Conservation (phyloP, 2,113 vertebrate species). For the Solea solea region DNA sequence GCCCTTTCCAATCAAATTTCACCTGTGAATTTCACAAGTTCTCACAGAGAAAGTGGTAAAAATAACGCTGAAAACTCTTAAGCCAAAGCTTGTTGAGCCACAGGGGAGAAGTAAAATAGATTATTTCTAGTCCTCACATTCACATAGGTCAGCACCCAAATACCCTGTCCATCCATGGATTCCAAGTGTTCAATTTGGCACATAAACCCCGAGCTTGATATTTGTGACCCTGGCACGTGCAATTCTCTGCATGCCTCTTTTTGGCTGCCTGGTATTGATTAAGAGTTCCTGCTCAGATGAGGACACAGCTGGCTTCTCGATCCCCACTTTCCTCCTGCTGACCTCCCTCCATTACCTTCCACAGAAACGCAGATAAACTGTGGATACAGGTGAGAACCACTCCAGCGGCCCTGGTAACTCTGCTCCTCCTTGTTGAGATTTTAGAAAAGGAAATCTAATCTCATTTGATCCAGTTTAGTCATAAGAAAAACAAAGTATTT, state of each 20-base stretch:
- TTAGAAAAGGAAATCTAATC: too few relatives aligned
- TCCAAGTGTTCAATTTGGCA: constrained; percentile 55
- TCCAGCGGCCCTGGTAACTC: neutral
- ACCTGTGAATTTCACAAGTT: neutral
- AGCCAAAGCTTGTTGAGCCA: neutral
- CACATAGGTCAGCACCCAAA: constrained; percentile 21
- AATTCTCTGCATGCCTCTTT: constrained; percentile 24
- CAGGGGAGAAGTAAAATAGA: constrained; percentile 4
- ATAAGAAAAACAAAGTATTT: too few relatives aligned
- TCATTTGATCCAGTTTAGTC: too few relatives aligned
- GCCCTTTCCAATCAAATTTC: constrained; percentile 10
- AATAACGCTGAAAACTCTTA: constrained; percentile 7
- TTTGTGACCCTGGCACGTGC: constrained; percentile 55
- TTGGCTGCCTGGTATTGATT: constrained; percentile 61
- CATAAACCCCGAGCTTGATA: constrained; percentile 31
- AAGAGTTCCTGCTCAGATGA: constrained; percentile 43
- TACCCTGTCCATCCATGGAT: constrained; percentile 21
- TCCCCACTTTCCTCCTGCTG: constrained; percentile 48
- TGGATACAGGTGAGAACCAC: neutral
- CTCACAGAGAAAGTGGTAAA: neutral
- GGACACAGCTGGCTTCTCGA: constrained; percentile 62
- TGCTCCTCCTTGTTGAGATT: neutral
- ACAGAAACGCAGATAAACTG: neutral
- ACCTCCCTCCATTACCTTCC: constrained; percentile 33
- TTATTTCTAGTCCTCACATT: constrained; percentile 31